Evolutionary conservation across 2,797 vertebrate genomes (phyloP).

Genomic region (Novumbra hubbsi): DNA sequence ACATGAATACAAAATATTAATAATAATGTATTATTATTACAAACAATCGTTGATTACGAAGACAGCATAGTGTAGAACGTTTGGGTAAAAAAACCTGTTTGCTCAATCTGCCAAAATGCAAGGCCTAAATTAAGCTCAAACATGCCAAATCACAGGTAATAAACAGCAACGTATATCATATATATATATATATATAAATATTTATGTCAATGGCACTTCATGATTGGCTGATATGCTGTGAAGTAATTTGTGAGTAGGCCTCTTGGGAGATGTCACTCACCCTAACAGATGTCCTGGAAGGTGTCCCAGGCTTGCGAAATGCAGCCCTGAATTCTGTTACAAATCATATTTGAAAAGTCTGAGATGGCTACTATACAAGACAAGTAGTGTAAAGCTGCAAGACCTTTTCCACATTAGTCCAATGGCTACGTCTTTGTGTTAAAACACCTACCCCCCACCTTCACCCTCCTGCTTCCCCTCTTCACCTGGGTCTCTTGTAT

Average conservation of each 20-base stretch:
- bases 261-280: background rate
- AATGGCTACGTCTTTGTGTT: background rate
- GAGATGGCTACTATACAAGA: background rate
- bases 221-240: background rate
- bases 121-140: background rate
- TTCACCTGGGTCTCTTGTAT: constrained; percentile 73
- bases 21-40: background rate
- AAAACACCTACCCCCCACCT: constrained; percentile 10
- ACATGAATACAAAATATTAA: background rate
- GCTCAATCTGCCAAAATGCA: background rate
- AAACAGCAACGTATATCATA: background rate
- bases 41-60: background rate
- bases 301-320: background rate
- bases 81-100: background rate
- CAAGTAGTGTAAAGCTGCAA: background rate
- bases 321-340: background rate
- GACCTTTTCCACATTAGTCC: background rate
- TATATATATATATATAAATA: background rate
- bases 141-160: background rate
- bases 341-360: background rate
- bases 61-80: background rate
- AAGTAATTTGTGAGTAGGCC: background rate
- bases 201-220: background rate
- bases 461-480: constrained; percentile 29
- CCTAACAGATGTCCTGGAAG: background rate